A percentile compares a stretch with the other conserved stretches of the same genome.
Evolutionary conservation across 2,797 vertebrate genomes (phyloP).

Genomic region (Artibeus jamaicensis): DNA sequence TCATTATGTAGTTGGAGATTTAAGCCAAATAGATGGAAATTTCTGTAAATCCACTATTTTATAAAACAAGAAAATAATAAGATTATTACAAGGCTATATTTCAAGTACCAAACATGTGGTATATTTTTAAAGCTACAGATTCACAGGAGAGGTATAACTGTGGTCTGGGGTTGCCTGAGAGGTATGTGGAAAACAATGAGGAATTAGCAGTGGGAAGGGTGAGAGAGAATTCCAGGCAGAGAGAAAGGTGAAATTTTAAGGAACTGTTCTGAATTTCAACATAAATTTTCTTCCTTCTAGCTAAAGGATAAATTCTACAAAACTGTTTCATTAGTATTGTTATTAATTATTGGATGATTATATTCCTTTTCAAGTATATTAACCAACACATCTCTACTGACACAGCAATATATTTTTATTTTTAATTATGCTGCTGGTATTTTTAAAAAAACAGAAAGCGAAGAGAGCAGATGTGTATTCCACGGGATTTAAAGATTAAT

Average conservation of each 20-base stretch:
- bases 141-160: background rate
- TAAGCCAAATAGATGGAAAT: background rate
- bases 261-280: background rate
- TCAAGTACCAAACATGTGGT: background rate
- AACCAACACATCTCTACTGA: conserved; percentile 49
- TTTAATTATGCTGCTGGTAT: conserved; percentile 63
- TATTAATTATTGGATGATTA: conserved; percentile 51
- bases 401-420: conserved; percentile 55
- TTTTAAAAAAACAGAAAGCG: conserved; percentile 47
- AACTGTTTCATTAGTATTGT: conserved; percentile 43
- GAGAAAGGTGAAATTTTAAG: conserved; percentile 14
- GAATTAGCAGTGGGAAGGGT: background rate
- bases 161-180: background rate
- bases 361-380: conserved; percentile 46
- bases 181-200: background rate
- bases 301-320: background rate
- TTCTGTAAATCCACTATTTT: conserved; percentile 10
- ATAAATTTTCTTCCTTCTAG: conserved; percentile 8
- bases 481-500: conserved; percentile 43
- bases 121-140: background rate
- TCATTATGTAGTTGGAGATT: background rate
- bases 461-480: conserved; percentile 62
- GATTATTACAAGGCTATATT: background rate
- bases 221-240: background rate
- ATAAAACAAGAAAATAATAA: background rate